Evolutionary conservation across 2,888 invertebrate genomes (phyloP), one percentile per base, ranked within the genome.

Genomic region (Lypha dubia): DNA sequence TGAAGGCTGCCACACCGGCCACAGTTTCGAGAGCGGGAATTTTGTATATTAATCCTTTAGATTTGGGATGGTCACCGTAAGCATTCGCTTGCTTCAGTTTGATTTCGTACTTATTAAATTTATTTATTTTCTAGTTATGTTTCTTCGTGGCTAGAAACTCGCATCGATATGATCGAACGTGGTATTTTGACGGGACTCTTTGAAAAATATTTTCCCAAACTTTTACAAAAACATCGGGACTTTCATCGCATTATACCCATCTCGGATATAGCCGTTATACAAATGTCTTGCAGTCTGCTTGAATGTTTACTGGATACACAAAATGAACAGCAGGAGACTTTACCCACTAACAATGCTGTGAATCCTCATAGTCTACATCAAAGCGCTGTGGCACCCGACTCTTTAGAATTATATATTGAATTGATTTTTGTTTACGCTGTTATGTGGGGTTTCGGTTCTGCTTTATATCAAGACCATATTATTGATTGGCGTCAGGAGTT

Each of bases 21-120:
- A 98, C 98, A 0, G 98, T 99, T 4, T 98, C 98, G 0, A 93
- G 98, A 73, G 98, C 98, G 73, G 98, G 98, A 76, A 98, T 99
- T 88, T 93, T 98, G 28, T 98, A 97, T 90, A 97, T 98, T 84
- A 98, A 98, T 92, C 96, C 97, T 0, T 96, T 96, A 87, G 98
- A 98, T 93, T 94, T 98, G 71, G 98, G 98, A 8, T 98, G 98
- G 98, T 97, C 96, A 92, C 98, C 98, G 94, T 97, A 92, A 95
- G 95, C 93, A 35, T 22, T n/a, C 13, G 15, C n/a, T 24, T 51
- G 3, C 15, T 22, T 38, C 4, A n/a, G 8, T 15, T 0, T 13
- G 1, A 41, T 35, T 1, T n/a, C n/a, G n/a, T n/a, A n/a, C n/a
- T n/a, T n/a, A 3, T 15, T 0, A 15, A 20, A 32, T 32, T 38